Percentiles rank a stretch among this genome's conserved stretches.
phyloP scores from a whole-genome alignment of 2,888 invertebrate genomes.

The Temnothorax unifasciatus region DNA sequence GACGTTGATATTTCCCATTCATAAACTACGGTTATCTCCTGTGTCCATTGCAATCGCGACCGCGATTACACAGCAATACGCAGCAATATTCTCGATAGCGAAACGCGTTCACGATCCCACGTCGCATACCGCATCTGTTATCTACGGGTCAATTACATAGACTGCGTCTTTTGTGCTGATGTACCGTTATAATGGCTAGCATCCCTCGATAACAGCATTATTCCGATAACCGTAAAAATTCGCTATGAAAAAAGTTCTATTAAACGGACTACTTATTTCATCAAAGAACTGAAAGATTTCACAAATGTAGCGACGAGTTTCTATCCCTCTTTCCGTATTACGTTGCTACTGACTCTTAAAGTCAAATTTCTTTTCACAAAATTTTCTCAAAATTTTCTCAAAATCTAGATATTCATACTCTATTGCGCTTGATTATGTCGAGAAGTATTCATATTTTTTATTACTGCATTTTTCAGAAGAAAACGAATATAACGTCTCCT shows the following conservation, averaged over 20 bases:
- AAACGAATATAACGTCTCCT: neutral
- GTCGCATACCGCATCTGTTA: conserved; percentile 24
- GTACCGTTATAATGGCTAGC: conserved; percentile 16
- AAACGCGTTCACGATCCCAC: conserved; percentile 15
- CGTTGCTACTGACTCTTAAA: neutral
- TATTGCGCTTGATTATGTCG: neutral
- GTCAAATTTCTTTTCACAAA: neutral
- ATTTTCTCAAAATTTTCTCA: neutral
- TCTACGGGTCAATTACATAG: conserved; percentile 28
- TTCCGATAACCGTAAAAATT: neutral
- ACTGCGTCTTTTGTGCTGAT: conserved; percentile 12
- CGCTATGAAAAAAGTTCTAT: neutral
- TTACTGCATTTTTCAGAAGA: neutral
- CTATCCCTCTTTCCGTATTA: neutral
- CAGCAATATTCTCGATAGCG: conserved; percentile 29
- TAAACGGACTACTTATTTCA: neutral
- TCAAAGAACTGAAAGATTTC: neutral
- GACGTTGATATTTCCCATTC: conserved; percentile 27
- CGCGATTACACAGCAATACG: conserved; percentile 14
- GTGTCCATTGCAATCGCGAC: conserved; percentile 20
- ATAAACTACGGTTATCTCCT: conserved; percentile 28
- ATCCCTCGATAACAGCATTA: conserved; percentile 17
- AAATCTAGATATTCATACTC: neutral
- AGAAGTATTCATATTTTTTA: neutral
- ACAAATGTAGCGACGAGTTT: neutral